Conservation (phyloP, 1,140 invertebrate genomes). For the Brachionus koreanus region DNA sequence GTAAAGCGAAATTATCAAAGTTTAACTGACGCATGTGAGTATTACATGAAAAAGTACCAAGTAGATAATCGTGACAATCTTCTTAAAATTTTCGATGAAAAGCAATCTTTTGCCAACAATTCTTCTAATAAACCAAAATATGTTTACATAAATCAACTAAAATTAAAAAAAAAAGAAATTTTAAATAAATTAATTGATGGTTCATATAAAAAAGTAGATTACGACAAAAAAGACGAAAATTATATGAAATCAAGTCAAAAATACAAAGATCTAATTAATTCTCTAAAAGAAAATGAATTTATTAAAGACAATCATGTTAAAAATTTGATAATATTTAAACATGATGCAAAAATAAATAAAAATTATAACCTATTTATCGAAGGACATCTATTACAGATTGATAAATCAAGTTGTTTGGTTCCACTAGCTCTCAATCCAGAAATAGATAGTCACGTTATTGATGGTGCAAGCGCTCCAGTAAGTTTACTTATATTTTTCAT, state of each 20-base stretch:
- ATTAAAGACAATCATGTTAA: constrained; percentile 34
- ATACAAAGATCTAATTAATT: background rate
- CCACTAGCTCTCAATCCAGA: constrained; percentile 12
- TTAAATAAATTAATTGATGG: background rate
- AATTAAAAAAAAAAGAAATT: constrained; percentile 27
- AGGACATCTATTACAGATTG: constrained; percentile 36
- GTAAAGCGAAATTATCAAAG: constrained; percentile 21
- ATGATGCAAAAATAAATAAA: background rate
- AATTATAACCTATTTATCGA: constrained; percentile 15
- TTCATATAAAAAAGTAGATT: background rate
- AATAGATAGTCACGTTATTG: constrained; percentile 31
- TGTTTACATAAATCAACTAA: constrained; percentile 19
- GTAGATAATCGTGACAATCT: constrained; percentile 13
- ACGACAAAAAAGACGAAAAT: background rate
- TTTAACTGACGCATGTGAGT: background rate
- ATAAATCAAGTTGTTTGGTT: constrained; percentile 42
- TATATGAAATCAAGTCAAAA: background rate
- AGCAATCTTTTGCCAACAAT: background rate
- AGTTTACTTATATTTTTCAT: background rate
- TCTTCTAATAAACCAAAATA: constrained; percentile 37
- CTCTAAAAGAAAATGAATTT: constrained; percentile 8
- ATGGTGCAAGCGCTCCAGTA: constrained; percentile 38
- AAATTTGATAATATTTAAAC: constrained; percentile 35
- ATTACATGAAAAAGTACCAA: constrained; percentile 38
- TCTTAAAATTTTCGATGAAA: constrained; percentile 30